phyloP scores from a whole-genome alignment of 2,888 invertebrate genomes.

The Deilephila porcellus region DNA sequence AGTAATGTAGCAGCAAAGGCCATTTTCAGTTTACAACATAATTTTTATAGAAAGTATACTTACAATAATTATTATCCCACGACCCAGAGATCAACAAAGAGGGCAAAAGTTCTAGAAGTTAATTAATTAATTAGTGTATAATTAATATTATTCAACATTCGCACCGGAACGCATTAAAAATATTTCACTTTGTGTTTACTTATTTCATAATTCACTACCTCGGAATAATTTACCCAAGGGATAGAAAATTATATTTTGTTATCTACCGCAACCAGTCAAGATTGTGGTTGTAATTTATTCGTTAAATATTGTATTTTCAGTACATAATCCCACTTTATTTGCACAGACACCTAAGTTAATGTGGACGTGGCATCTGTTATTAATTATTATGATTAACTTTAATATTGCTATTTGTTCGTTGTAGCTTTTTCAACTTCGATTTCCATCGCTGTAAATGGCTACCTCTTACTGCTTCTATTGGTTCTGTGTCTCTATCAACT shows the following conservation, averaged over 20 bases:
- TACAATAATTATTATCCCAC: neutral
- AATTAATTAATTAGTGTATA: slow-evolving; percentile 1
- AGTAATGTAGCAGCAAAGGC: too few species aligned
- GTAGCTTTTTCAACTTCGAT: neutral
- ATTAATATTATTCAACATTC: neutral
- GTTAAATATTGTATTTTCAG: slow-evolving; percentile 25
- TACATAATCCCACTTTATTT: slow-evolving; percentile 26
- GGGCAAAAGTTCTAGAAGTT: neutral
- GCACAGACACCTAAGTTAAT: slow-evolving; percentile 18
- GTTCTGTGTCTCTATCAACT: too few species aligned
- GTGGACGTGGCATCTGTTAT: slow-evolving; percentile 6
- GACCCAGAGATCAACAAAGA: neutral
- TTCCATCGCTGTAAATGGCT: too few species aligned
- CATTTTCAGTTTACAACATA: too few species aligned
- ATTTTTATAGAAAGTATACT: neutral
- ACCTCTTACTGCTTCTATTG: too few species aligned
- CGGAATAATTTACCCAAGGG: slow-evolving; percentile 33
- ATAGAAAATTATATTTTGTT: slow-evolving; percentile 39
- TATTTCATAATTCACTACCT: slow-evolving; percentile 26
- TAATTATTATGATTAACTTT: neutral
- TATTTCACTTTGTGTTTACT: slow-evolving; percentile 15
- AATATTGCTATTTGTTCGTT: neutral
- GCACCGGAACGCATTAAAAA: slow-evolving; percentile 13
- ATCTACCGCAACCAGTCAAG: slow-evolving; percentile 36
- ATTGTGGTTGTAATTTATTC: slow-evolving; percentile 33